Evolutionary conservation across 1,140 invertebrate genomes (phyloP).

Genomic region (Sitobion miscanthi): DNA sequence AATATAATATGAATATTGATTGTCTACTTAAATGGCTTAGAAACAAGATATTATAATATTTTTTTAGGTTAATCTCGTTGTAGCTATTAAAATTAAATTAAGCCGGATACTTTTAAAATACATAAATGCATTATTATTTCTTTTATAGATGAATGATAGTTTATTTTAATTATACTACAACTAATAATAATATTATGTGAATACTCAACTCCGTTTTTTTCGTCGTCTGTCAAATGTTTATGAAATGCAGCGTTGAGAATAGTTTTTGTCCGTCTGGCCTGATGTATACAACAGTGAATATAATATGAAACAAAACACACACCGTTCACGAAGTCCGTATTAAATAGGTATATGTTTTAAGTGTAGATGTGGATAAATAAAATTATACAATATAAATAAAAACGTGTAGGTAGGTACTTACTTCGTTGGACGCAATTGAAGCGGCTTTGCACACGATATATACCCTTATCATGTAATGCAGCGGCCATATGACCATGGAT

Average conservation of each 20-base stretch:
- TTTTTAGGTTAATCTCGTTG: neutral
- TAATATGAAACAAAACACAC: neutral
- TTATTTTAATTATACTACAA: neutral
- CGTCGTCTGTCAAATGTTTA: neutral
- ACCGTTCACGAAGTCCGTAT: neutral
- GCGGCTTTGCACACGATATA: slow-evolving; percentile 51
- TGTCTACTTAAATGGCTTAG: neutral
- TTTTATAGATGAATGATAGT: neutral
- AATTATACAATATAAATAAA: neutral
- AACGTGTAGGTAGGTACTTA: neutral
- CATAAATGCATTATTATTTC: neutral
- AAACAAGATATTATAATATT: neutral
- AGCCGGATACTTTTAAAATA: neutral
- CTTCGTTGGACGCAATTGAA: slow-evolving; percentile 45
- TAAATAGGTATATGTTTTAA: neutral
- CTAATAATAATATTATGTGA: neutral
- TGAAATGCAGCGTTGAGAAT: neutral
- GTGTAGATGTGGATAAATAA: neutral
- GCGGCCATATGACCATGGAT: slow-evolving; percentile 55
- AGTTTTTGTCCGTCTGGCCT: slow-evolving; percentile 18
- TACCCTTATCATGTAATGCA: slow-evolving; percentile 32
- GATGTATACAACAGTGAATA: neutral
- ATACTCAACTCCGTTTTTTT: slow-evolving; percentile 30
- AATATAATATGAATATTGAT: neutral
- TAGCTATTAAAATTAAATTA: neutral